Conservation (phyloP, 2,797 vertebrate genomes). For the Tapirus indicus region DNA sequence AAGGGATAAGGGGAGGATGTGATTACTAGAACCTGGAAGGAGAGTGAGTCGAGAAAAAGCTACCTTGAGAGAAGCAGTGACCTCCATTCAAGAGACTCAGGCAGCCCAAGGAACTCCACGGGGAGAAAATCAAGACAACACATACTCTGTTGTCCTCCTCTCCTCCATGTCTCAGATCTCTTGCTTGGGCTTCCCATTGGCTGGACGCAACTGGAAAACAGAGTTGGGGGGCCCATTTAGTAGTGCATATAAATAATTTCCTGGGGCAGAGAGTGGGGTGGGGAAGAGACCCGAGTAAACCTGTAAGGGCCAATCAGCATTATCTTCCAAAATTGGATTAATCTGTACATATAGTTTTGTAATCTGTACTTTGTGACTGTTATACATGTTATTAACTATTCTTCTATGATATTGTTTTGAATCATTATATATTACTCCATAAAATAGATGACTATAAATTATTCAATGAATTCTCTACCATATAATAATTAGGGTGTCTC, state of each 20-base stretch:
- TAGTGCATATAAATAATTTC: neutral
- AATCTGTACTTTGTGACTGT: neutral
- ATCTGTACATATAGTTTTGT: neutral
- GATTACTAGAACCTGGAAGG: neutral
- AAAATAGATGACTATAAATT: neutral
- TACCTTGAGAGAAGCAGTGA: neutral
- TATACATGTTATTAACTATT: neutral
- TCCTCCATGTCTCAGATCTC: neutral
- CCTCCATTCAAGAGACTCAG: neutral
- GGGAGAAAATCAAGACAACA: neutral
- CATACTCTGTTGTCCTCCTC: neutral
- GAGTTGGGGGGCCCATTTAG: neutral
- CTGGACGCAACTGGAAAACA: neutral
- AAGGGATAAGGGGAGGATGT: neutral
- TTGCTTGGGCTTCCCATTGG: neutral
- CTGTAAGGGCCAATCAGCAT: neutral
- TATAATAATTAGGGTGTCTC: neutral
- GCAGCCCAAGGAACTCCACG: neutral
- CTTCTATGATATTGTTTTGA: neutral
- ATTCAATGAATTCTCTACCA: neutral
- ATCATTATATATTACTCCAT: neutral
- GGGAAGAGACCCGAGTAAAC: neutral
- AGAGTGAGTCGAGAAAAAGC: neutral
- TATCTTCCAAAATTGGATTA: neutral
- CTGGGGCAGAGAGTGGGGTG: neutral